These are phyloP conservation scores for Ornithorhynchus anatinus DNA, from an alignment of 2,113 vertebrate genomes.

Conservation along the genomic window DNA sequence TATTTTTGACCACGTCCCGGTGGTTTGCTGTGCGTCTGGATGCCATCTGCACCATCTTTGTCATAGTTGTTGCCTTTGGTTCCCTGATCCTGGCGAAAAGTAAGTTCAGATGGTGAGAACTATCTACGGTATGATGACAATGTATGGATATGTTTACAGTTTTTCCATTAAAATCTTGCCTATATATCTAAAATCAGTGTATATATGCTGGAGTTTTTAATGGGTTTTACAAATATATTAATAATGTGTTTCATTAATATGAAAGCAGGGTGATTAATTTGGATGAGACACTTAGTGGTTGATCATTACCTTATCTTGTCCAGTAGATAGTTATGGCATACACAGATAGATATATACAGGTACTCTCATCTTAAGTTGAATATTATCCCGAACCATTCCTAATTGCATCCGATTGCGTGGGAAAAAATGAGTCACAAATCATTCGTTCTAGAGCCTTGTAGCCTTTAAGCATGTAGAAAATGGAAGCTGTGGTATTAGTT, in stretches of 20 bases:
- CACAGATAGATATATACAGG: no score
- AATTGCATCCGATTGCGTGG: not conserved
- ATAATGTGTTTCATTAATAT: not conserved
- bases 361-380: no score
- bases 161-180: slow-evolving; percentile 18
- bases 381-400: not conserved
- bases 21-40: slow-evolving; percentile 95
- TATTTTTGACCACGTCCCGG: slow-evolving; percentile 92
- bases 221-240: not conserved
- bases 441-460: not conserved
- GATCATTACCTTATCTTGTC: not conserved
- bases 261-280: not conserved
- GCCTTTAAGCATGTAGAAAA: not conserved
- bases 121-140: slow-evolving; percentile 47
- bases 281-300: not conserved
- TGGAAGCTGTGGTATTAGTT: not conserved
- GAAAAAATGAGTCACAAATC: not conserved
- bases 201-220: not conserved
- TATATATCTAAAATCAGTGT: not conserved
- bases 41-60: slow-evolving; percentile 91
- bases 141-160: slow-evolving; percentile 44
- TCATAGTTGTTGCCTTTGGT: slow-evolving; percentile 83
- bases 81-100: slow-evolving; percentile 84
- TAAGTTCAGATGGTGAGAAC: slow-evolving; percentile 69
- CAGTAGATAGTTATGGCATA: not conserved